These are phyloP conservation scores for Adelges cooleyi DNA, from an alignment of 1,140 invertebrate species.

Conservation along the genomic window DNA sequence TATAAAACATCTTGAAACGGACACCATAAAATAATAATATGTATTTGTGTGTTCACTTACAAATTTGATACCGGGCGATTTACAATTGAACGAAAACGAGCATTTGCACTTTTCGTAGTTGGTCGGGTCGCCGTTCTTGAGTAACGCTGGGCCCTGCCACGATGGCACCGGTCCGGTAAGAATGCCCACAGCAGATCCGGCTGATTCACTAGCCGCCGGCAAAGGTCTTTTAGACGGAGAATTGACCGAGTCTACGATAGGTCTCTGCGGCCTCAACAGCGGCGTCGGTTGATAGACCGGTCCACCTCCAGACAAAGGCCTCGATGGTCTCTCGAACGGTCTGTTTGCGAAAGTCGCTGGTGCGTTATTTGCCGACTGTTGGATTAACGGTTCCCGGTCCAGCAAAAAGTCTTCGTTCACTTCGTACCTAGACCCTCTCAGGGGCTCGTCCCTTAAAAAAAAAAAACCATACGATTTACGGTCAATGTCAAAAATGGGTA, in stretches of 20 bases:
- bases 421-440: conserved; percentile 1
- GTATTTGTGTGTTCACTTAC: too few species aligned
- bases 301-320: too few species aligned
- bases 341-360: background rate
- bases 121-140: conserved; percentile 36
- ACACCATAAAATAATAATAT: too few species aligned
- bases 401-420: conserved; percentile 3
- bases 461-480: background rate
- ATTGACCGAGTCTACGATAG: background rate
- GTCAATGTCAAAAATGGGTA: too few species aligned
- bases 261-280: background rate
- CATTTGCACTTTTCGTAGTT: conserved; percentile 44
- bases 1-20: too few species aligned
- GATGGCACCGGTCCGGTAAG: conserved; percentile 40
- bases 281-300: background rate
- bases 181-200: conserved; percentile 31
- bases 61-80: conserved; percentile 43
- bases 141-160: conserved; percentile 39
- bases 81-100: conserved; percentile 46
- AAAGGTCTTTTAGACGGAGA: background rate
- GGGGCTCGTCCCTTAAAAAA: conserved; percentile 1
- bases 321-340: background rate
- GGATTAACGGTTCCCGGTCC: background rate
- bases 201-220: conserved; percentile 7
- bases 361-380: background rate